Base-by-base conservation (phyloP, 2,113 vertebrate species). In the Typhlomys cinereus region DNA sequence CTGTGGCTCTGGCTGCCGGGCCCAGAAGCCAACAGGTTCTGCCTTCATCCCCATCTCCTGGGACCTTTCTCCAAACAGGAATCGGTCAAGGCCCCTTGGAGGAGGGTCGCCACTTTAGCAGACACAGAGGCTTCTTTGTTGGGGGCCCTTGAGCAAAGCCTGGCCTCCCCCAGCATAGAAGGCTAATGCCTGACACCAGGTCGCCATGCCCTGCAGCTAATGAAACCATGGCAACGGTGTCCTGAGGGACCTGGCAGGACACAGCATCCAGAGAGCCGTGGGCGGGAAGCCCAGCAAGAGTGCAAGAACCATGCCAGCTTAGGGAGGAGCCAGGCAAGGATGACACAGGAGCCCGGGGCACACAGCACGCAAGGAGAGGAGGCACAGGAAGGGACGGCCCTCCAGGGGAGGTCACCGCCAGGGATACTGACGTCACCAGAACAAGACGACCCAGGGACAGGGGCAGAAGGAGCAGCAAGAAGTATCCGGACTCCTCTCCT, bases 91-190 rank as follows among this genome's bases (percentile, higher is more conserved):
- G 46, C 31, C 61, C 39, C n/a, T 50, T 4, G 3, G 61, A 21
- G 7, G 44, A 0, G 7, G 29, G 14, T 18, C 10, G 13, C 2
- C 34, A 27, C 0, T 0, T 46, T 41, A 20, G 27, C 3, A 34
- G 34, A 17, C 23, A 71, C 20, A 2, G 50, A 36, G 10, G 7
- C 39, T 66, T 81, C 61, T 36, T 17, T 57, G 14, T 18, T 10
- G 5, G 31, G 0, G 8, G 39, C 50, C 8, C 23, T 0, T 11
- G 23, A 61, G 39, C n/a, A 44, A 5, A 10, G 41, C 2, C 69
- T 17, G 7, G 31, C 41, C 2, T 29, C 44, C 1, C 62, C 64
- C 29, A 70, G 62, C 31, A 64, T 29, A 75, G 31, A 83, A 64
- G 14, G 13, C 20, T 1, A 36, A 20, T 31, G 36, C 62, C 29